phyloP scores from a whole-genome alignment of 2,797 vertebrate species.

The Gallinago solitaria region DNA sequence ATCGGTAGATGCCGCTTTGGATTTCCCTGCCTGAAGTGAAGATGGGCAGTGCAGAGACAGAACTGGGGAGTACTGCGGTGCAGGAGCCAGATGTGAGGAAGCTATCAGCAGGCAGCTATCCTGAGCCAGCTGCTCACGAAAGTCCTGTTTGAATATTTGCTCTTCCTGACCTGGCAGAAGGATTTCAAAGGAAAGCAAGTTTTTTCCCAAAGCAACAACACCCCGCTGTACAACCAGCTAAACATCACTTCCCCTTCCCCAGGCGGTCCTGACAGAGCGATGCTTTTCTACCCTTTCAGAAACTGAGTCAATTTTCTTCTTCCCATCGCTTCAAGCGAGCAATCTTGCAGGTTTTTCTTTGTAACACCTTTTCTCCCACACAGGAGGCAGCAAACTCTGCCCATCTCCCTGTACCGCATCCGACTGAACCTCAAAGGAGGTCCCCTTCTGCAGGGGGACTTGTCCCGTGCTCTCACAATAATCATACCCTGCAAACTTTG shows the following conservation, averaged over 20 bases:
- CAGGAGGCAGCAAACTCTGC: neutral
- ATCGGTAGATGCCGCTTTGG: neutral
- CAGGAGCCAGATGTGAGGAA: neutral
- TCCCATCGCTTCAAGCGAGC: neutral
- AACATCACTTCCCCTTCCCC: neutral
- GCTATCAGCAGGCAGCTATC: neutral
- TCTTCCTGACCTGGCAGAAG: neutral
- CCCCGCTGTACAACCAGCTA: fast-evolving
- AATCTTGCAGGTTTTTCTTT: neutral
- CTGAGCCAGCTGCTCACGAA: neutral
- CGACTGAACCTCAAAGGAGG: neutral
- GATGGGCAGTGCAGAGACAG: neutral
- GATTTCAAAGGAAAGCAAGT: neutral
- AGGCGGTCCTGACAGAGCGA: neutral
- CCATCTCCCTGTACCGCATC: fast-evolving
- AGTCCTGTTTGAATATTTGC: neutral
- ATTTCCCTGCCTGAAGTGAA: neutral
- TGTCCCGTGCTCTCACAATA: fast-evolving
- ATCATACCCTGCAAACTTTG: neutral
- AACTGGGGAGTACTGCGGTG: neutral
- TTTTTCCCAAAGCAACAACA: neutral
- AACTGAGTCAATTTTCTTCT: neutral
- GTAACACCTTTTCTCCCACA: neutral
- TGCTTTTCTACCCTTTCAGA: neutral
- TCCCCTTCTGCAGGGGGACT: neutral